Percentiles rank a stretch among this genome's conserved stretches.
phyloP scores from a whole-genome alignment of 2,888 invertebrate species.

The Priocnemis perturbator region DNA sequence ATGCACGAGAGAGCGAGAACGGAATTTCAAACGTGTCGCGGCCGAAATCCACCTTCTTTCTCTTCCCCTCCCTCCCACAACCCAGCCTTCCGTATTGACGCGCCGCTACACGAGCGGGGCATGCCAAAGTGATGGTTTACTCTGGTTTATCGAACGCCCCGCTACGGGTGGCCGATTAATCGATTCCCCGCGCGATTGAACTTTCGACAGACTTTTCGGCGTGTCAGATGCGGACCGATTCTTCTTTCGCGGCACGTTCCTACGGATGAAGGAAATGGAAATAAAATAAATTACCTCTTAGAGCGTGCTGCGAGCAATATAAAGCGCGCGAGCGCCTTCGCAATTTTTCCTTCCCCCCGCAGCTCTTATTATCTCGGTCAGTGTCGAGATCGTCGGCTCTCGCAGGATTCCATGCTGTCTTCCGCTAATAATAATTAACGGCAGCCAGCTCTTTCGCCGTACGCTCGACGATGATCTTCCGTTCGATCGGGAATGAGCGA shows the following conservation, averaged over 20 bases:
- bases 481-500: no score
- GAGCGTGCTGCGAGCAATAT: no score
- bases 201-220: background rate
- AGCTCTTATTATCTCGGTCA: no score
- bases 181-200: slow-evolving; percentile 35
- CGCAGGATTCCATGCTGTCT: no score
- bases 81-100: slow-evolving; percentile 16
- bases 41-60: slow-evolving; percentile 20
- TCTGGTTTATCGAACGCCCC: slow-evolving; percentile 35
- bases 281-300: background rate
- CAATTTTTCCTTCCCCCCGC: no score
- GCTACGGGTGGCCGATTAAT: slow-evolving; percentile 7
- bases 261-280: background rate
- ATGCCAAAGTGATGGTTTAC: slow-evolving; percentile 32
- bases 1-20: slow-evolving; percentile 24
- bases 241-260: background rate
- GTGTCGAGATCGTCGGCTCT: no score
- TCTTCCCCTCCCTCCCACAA: background rate
- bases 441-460: no score
- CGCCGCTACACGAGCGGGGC: slow-evolving; percentile 29
- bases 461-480: no score
- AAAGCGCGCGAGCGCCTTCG: no score
- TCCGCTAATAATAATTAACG: no score
- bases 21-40: slow-evolving; percentile 45
- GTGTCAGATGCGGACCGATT: background rate